phyloP scores from a whole-genome alignment of 2,113 vertebrate genomes.

The Nipponia nippon region DNA sequence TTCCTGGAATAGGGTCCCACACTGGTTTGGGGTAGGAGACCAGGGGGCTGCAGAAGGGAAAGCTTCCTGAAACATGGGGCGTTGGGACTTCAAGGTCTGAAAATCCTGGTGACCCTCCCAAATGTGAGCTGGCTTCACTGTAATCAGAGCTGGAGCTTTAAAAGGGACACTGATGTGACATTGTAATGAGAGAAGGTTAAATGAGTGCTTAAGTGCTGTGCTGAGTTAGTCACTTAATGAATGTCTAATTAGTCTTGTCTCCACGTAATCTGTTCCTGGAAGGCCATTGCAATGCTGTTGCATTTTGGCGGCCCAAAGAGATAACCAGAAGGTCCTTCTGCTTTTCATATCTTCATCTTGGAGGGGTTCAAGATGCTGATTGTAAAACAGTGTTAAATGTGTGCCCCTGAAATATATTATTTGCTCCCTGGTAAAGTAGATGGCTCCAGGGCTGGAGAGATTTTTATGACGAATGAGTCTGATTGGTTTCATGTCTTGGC shows the following conservation, averaged over 20 bases:
- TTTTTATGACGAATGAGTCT: neutral
- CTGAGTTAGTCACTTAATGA: constrained; percentile 36
- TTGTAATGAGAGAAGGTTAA: constrained; percentile 48
- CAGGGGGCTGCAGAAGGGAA: neutral
- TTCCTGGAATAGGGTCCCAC: neutral
- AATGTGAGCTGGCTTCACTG: neutral
- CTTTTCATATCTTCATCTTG: neutral
- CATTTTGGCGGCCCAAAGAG: neutral
- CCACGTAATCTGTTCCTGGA: neutral
- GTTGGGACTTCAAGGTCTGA: neutral
- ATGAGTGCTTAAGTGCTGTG: constrained; percentile 30
- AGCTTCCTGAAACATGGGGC: neutral
- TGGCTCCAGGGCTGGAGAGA: neutral
- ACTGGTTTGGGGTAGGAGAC: neutral
- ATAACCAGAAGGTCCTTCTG: neutral
- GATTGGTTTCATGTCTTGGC: neutral
- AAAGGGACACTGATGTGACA: neutral
- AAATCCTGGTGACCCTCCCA: neutral
- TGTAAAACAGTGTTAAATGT: neutral
- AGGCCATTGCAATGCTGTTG: neutral
- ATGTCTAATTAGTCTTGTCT: constrained; percentile 15
- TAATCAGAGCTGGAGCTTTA: neutral
- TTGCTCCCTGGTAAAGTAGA: neutral
- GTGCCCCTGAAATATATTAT: neutral
- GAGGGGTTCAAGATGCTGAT: neutral